phyloP scores from a whole-genome alignment of 2,888 invertebrate genomes.

The Julus scanicus region DNA sequence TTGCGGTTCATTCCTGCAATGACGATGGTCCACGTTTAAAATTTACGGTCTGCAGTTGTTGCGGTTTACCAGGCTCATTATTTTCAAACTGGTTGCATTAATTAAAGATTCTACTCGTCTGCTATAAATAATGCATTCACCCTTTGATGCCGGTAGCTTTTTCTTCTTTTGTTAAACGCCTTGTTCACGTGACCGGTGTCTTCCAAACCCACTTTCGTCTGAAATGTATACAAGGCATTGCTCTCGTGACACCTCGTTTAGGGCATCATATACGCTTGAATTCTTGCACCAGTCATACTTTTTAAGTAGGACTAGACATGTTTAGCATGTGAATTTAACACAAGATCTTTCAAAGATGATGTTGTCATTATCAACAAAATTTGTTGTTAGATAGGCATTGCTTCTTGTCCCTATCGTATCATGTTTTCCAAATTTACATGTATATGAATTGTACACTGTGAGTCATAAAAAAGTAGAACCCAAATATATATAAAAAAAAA shows the following conservation, averaged over 20 bases:
- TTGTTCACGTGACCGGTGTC: neutral
- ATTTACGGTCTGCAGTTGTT: conserved; percentile 37
- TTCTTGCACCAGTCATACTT: neutral
- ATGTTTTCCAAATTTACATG: no score
- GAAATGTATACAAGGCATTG: neutral
- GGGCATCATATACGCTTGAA: neutral
- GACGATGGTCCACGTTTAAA: neutral
- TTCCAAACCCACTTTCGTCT: neutral
- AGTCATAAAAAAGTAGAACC: no score
- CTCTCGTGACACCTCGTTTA: neutral
- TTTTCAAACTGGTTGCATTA: conserved; percentile 47
- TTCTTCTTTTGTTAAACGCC: conserved; percentile 1
- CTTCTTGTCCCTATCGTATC: no score
- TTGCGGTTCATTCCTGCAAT: conserved; percentile 45
- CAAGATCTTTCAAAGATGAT: no score
- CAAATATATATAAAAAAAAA: no score
- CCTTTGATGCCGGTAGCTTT: conserved; percentile 17
- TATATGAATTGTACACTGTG: no score
- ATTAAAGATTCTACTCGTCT: conserved; percentile 35
- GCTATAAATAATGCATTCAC: conserved; percentile 16
- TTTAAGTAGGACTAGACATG: neutral
- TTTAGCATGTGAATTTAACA: neutral
- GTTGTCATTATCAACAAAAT: no score
- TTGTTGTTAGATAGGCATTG: no score
- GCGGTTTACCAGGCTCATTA: conserved; percentile 43